phyloP scores from a whole-genome alignment of 2,113 vertebrate genomes.

The Reinhardtius hippoglossoides region DNA sequence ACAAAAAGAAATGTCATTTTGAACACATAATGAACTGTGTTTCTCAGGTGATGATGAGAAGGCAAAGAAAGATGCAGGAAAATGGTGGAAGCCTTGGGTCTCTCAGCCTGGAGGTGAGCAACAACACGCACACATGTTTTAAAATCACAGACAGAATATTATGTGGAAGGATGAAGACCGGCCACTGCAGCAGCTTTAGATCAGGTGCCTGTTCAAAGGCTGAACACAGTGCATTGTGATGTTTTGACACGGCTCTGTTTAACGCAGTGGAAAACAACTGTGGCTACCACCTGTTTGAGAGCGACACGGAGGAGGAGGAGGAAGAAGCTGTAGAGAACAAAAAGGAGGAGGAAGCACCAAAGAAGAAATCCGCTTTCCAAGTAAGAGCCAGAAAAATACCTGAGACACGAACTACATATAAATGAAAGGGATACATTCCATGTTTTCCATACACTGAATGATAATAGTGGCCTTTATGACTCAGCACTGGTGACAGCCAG shows the following conservation, averaged over 20 bases:
- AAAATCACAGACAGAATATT: background rate
- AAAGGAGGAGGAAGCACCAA: conserved; percentile 60
- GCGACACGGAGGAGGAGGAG: conserved; percentile 80
- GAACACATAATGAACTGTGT: background rate
- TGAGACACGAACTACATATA: background rate
- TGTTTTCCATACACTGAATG: background rate
- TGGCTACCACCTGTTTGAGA: conserved; percentile 80
- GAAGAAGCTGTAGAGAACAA: conserved; percentile 64
- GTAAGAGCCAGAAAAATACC: conserved; percentile 44
- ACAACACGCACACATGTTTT: background rate
- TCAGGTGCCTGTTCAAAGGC: background rate
- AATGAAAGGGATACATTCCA: background rate
- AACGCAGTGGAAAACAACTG: conserved; percentile 74
- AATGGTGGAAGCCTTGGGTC: conserved; percentile 80
- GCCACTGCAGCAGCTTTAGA: background rate
- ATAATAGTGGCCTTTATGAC: background rate
- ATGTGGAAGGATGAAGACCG: background rate
- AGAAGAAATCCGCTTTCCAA: conserved; percentile 84
- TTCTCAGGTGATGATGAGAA: conserved; percentile 66
- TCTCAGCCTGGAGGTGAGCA: conserved; percentile 70
- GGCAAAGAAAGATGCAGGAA: conserved; percentile 69
- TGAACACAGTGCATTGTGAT: background rate
- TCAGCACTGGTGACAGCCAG: no score
- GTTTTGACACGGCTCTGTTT: conserved; percentile 30
- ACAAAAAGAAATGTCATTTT: background rate